A percentile compares a stretch with the other conserved stretches of the same genome.
Conservation (phyloP, 2,888 invertebrate species). For the Drosophila siamana region DNA sequence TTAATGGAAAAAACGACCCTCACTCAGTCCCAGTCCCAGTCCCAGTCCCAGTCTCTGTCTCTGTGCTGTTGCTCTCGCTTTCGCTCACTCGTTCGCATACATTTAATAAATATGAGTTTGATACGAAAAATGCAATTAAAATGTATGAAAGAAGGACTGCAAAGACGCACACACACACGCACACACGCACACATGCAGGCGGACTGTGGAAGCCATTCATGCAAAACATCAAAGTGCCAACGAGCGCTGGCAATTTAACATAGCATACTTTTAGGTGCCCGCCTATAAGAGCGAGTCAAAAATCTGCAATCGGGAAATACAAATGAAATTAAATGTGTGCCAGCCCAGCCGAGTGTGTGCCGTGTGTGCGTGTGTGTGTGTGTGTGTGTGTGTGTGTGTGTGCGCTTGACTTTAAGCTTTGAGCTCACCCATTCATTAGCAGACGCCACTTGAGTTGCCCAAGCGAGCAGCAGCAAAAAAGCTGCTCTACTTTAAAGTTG, state of each 20-base stretch:
- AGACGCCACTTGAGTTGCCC: slow-evolving; percentile 19
- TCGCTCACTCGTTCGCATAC: slow-evolving; percentile 17
- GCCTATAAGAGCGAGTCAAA: slow-evolving; percentile 40
- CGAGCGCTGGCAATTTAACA: slow-evolving; percentile 56
- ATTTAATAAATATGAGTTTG: slow-evolving; percentile 72
- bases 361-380: background rate
- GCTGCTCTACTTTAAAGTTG: slow-evolving; percentile 5
- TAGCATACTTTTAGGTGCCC: slow-evolving; percentile 62
- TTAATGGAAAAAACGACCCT: slow-evolving; percentile 75
- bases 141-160: slow-evolving; percentile 62
- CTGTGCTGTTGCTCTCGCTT: background rate
- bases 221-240: slow-evolving; percentile 74
- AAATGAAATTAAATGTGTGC: slow-evolving; percentile 67
- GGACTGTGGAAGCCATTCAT: slow-evolving; percentile 62
- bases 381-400: slow-evolving; percentile 16
- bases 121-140: slow-evolving; percentile 76
- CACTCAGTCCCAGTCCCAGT: background rate
- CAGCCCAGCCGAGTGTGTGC: slow-evolving; percentile 2
- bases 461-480: slow-evolving; percentile 21
- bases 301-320: slow-evolving; percentile 67
- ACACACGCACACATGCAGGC: slow-evolving; percentile 3
- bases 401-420: slow-evolving; percentile 38
- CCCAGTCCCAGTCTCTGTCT: background rate
- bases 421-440: slow-evolving; percentile 57
- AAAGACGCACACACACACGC: slow-evolving; percentile 49